Evolutionary conservation across 1,140 invertebrate genomes (phyloP).

Genomic region (Tetraneura akinire): DNA sequence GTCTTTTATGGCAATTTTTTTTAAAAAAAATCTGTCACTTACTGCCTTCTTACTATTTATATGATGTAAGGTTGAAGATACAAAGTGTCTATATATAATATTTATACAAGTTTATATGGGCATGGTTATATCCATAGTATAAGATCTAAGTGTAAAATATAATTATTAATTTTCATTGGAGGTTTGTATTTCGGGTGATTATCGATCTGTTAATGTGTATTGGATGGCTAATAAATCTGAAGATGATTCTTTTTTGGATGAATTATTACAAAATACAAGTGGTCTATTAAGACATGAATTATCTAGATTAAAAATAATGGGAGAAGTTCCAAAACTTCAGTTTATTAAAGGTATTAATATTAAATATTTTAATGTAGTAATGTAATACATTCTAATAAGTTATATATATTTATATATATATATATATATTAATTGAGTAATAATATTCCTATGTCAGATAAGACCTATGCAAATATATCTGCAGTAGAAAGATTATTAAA

Average conservation of each 20-base stretch:
- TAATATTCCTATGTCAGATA: constrained; percentile 61
- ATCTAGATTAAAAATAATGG: constrained; percentile 69
- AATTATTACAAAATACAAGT: constrained; percentile 62
- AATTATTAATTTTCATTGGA: constrained; percentile 56
- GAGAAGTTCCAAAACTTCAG: constrained; percentile 68
- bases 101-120: no score
- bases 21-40: no score
- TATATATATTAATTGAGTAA: constrained; percentile 9
- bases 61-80: no score
- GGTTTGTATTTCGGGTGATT: constrained; percentile 68
- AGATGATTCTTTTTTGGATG: constrained; percentile 61
- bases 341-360: constrained; percentile 67
- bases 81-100: no score
- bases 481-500: constrained; percentile 65
- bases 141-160: neutral
- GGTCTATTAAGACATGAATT: constrained; percentile 69
- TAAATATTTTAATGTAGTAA: neutral
- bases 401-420: neutral
- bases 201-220: constrained; percentile 67
- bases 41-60: no score
- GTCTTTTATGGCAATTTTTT: no score
- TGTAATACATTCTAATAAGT: neutral
- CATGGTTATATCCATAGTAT: no score
- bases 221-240: constrained; percentile 65
- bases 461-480: constrained; percentile 59